Evolutionary conservation across 1,140 invertebrate genomes (phyloP).

Genomic region (Aphelinus atriplicis): DNA sequence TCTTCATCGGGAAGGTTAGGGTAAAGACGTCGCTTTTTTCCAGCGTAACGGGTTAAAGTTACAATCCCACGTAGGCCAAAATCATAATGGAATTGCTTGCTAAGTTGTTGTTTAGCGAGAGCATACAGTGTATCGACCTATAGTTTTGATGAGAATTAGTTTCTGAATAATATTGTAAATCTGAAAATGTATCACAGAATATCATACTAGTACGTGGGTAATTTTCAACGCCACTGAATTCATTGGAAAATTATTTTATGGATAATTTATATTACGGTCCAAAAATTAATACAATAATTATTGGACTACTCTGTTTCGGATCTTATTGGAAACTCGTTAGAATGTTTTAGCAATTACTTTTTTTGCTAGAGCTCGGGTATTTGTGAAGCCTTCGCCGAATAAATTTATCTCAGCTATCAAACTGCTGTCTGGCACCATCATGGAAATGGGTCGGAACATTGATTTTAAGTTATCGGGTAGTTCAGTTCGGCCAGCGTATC

Average conservation of each 20-base stretch:
- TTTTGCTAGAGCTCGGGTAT: slow-evolving; percentile 79
- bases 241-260: no score
- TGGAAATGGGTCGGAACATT: slow-evolving; percentile 92
- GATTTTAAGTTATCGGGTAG: slow-evolving; percentile 92
- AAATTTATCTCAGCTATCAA: slow-evolving; percentile 90
- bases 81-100: slow-evolving; percentile 87
- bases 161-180: no score
- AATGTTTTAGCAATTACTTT: slow-evolving; percentile 67
- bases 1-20: slow-evolving; percentile 80
- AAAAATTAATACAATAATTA: no score
- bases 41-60: slow-evolving; percentile 83
- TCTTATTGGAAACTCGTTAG: slow-evolving; percentile 1
- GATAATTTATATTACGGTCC: no score
- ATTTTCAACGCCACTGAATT: no score
- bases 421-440: slow-evolving; percentile 91
- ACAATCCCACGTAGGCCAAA: slow-evolving; percentile 88
- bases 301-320: background rate
- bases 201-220: no score
- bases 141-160: background rate
- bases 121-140: slow-evolving; percentile 78
- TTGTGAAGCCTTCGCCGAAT: slow-evolving; percentile 88
- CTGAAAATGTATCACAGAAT: no score
- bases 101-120: slow-evolving; percentile 77
- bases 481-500: slow-evolving; percentile 89
- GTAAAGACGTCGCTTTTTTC: slow-evolving; percentile 78